Base-by-base conservation (phyloP, 2,113 vertebrate species). In the Melozone crissalis region DNA sequence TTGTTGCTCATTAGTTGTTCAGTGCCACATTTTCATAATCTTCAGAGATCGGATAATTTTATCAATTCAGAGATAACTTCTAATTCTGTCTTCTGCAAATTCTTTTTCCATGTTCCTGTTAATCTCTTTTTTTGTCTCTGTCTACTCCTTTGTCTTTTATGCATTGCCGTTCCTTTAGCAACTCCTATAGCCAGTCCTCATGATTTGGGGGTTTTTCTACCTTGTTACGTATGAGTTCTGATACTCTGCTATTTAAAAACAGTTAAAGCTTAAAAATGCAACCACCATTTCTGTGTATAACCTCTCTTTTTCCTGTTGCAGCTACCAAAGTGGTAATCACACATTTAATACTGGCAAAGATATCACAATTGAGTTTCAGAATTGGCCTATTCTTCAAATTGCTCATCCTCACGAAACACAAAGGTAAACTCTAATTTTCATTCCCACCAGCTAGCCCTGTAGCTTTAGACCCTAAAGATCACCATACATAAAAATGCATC, bases 331-430 rank as follows among this genome's bases (percentile, higher is more conserved):
- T 10, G 9, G 72, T 71, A 71, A 84, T 89, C 76, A 54, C 46
- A 65, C 27, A 59, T 77, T 86, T 89, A 91, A 89, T 85, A 62
- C 4, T 62, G 31, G 68, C 33, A 80, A 77, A 54, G 30, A 72
- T 71, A 93, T 61, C 73, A 93, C 52, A 93, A 51, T 46, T 84
- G 52, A 84, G 85, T 87, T 94, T 89, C 93, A 92, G 73, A 96
- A 96, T 71, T 92, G 91, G 80, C 26, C 95, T 95, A 89, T 93
- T 93, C 69, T 76, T 59, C 74, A 91, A 89, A 92, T 95, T 76
- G 91, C 73, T 94, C 95, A 93, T 89, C 81, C 71, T 85, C 77
- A 93, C 0, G 11, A 81, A 92, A 92, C 43, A 91, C 44, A 75
- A 78, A 76, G 71, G 66, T 95, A 57, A 93, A 93, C 84, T 59